These are phyloP conservation scores for Poeciliopsis gracilis DNA, from an alignment of 2,797 vertebrate species.

Conservation along the genomic window DNA sequence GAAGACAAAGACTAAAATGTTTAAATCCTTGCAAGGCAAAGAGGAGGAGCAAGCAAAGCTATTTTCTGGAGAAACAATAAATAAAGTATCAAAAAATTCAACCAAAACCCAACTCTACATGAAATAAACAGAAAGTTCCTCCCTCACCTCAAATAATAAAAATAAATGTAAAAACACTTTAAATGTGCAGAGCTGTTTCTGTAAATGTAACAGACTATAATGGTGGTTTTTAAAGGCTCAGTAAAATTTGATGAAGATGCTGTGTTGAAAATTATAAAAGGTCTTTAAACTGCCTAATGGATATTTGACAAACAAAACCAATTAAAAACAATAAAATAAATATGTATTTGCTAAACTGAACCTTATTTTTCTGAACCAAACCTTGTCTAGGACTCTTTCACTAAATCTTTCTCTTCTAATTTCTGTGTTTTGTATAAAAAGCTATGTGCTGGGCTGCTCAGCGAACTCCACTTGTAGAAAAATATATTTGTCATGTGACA, in stretches of 20 bases:
- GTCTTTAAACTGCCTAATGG: neutral
- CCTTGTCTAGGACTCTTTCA: neutral
- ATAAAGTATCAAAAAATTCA: conserved; percentile 21
- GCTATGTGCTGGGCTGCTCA: neutral
- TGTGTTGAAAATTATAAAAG: neutral
- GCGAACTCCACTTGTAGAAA: conserved; percentile 27
- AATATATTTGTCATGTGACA: conserved; percentile 13
- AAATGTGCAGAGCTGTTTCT: neutral
- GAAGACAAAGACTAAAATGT: conserved; percentile 16
- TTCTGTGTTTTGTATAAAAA: conserved; percentile 15
- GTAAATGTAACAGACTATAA: neutral
- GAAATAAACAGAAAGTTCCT: neutral
- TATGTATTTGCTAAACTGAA: neutral
- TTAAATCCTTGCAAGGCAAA: conserved; percentile 7
- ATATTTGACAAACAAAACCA: conserved; percentile 21
- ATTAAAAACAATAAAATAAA: conserved; percentile 15
- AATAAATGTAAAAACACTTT: conserved; percentile 2
- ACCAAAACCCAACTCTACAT: neutral
- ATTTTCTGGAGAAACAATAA: conserved; percentile 23
- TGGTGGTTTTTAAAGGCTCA: neutral
- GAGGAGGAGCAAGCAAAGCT: neutral
- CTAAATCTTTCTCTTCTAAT: neutral
- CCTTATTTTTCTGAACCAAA: conserved; percentile 7
- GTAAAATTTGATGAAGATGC: neutral
- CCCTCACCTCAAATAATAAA: conserved; percentile 10